Base-by-base conservation (phyloP, 2,888 invertebrate species). In the Baccha elongata region DNA sequence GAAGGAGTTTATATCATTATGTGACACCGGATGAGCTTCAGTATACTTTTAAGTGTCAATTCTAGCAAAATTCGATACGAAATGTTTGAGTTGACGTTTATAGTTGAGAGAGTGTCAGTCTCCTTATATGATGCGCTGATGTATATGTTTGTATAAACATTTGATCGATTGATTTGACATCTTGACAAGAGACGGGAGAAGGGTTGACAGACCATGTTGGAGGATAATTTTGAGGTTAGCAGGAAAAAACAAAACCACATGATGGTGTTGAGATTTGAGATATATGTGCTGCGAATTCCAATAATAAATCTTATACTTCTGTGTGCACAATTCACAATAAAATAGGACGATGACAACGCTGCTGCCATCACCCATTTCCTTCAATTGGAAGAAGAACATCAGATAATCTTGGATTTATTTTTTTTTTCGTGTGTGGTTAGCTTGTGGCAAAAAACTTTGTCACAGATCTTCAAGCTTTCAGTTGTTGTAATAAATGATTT, bases 91-190 rank as follows among this genome's bases (percentile, higher is more conserved):
- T 68, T 78, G 78, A 83, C 78, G 72, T 72, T 73, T 68, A 83
- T 78, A 72, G n/a, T n/a, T n/a, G n/a, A 64, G 72, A 64, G 71
- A 52, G 68, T 78, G 68, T 83, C n/a, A n/a, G n/a, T n/a, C 72
- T 64, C 64, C 42, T 50, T 64, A 73, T 64, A 78, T 68, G 67
- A 29, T 58, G 83, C 44, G 44, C n/a, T 15, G 60, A 60, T 17
- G n/a, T n/a, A n/a, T n/a, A n/a, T n/a, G n/a, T n/a, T n/a, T n/a
- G n/a, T n/a, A n/a, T n/a, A n/a, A n/a, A 44, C 29, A 32, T 32
- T 44, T 60, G 37, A 60, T 15, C 73, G 72, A 83, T 83, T 73
- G 78, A 83, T 83, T 83, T 83, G 83, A 83, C 83, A 78, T 78
- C 72, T 73, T 83, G 83, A 78, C 83, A 69, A 42, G 55, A 17